phyloP scores from a whole-genome alignment of 2,113 vertebrate genomes.

The Colinus virginianus region DNA sequence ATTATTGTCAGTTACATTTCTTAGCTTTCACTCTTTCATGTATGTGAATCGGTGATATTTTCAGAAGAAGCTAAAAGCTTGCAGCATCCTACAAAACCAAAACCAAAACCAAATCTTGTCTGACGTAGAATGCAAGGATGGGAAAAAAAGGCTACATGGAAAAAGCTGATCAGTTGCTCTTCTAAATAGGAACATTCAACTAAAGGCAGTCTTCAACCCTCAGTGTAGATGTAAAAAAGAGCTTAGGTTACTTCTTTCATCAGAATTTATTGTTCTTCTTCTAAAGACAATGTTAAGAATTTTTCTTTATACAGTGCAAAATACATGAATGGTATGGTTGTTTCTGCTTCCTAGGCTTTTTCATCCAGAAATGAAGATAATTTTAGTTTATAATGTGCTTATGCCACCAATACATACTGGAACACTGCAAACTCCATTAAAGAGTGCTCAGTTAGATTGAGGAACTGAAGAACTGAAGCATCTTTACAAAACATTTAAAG shows the following conservation, averaged over 20 bases:
- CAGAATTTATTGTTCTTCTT: not conserved
- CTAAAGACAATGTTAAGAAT: not conserved
- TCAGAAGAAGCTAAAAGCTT: not conserved
- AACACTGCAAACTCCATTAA: too few species aligned
- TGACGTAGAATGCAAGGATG: not conserved
- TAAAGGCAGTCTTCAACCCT: not conserved
- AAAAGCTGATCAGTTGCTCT: not conserved
- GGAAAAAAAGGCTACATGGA: not conserved
- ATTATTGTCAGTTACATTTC: not conserved
- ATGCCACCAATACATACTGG: fast-evolving
- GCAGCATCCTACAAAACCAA: not conserved
- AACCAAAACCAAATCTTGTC: not conserved
- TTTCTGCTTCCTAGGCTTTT: not conserved
- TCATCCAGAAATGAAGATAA: not conserved
- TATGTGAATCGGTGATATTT: not conserved
- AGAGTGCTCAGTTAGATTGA: not conserved
- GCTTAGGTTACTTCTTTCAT: not conserved
- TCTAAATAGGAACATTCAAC: not conserved
- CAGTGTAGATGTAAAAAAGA: not conserved
- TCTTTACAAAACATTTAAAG: not conserved
- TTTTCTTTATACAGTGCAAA: not conserved
- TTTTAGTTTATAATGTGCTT: fast-evolving
- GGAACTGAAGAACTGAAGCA: not conserved
- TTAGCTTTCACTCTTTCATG: not conserved
- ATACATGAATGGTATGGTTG: not conserved